Conservation (phyloP, 2,888 invertebrate genomes). For the Prosapia bicincta region DNA sequence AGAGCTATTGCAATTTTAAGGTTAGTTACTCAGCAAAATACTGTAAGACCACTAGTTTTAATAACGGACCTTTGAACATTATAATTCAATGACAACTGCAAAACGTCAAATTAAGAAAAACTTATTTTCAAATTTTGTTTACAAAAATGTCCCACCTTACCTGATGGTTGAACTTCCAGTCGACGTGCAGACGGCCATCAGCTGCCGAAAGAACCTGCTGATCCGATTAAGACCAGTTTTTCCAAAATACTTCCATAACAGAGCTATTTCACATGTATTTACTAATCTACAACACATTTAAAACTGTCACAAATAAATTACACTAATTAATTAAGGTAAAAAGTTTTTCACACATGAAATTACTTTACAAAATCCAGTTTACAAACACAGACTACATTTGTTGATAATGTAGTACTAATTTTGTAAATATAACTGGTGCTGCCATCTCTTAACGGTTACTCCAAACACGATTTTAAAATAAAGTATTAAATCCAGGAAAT, state of each 20-base stretch:
- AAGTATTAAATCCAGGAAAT: too few species aligned
- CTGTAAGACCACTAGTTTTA: not conserved
- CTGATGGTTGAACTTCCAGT: constrained; percentile 26
- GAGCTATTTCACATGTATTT: not conserved
- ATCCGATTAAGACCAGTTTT: constrained; percentile 28
- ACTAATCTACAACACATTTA: constrained; percentile 9
- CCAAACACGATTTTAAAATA: too few species aligned
- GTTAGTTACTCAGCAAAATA: constrained; percentile 20
- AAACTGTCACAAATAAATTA: constrained; percentile 11
- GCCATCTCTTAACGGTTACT: not conserved
- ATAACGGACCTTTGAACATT: not conserved
- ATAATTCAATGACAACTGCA: not conserved
- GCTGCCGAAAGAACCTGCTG: constrained; percentile 31
- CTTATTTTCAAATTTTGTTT: not conserved
- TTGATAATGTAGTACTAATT: constrained; percentile 21
- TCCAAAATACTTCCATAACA: constrained; percentile 20
- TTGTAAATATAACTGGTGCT: constrained; percentile 19
- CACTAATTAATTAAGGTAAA: constrained; percentile 9
- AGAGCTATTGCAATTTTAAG: constrained; percentile 28
- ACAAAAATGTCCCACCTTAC: constrained; percentile 15
- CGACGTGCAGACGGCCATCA: constrained; percentile 32
- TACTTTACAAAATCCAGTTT: constrained; percentile 27
- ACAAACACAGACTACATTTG: constrained; percentile 30
- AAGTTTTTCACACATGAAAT: constrained; percentile 24
- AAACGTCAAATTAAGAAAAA: not conserved